Conservation (phyloP, 2,113 vertebrate species). For the Engraulis encrasicolus region DNA sequence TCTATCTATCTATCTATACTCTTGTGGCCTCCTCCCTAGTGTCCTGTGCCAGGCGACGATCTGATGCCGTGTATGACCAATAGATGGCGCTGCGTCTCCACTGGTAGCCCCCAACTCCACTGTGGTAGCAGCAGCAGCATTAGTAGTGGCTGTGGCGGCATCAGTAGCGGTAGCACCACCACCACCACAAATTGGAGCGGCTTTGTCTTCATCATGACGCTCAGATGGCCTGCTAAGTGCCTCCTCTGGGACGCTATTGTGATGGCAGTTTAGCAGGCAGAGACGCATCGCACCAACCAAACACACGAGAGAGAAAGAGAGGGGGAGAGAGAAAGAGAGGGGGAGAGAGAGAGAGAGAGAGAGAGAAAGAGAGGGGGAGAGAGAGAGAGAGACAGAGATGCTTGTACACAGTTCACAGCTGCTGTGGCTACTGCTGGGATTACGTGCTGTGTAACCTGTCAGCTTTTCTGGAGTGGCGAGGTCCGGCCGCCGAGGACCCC, state of each 20-base stretch:
- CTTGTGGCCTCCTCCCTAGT: background rate
- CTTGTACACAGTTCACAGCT: conserved; percentile 70
- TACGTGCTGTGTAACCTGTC: conserved; percentile 54
- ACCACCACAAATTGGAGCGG: conserved; percentile 29
- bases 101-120: conserved; percentile 19
- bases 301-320: no score
- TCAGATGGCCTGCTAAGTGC: conserved; percentile 64
- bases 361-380: no score
- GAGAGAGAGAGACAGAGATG: no score
- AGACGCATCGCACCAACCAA: no score
- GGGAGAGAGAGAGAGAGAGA: no score
- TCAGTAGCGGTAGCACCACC: conserved; percentile 18
- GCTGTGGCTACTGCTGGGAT: conserved; percentile 71
- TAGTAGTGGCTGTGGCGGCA: conserved; percentile 16
- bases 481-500: background rate
- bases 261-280: conserved; percentile 70
- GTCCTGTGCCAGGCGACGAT: background rate
- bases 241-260: conserved; percentile 72
- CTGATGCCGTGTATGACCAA: conserved; percentile 51
- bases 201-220: conserved; percentile 69
- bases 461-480: conserved; percentile 41
- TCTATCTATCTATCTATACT: no score
- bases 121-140: conserved; percentile 18
- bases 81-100: conserved; percentile 73
- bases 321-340: no score